Percentiles rank a stretch among this genome's conserved stretches.
Evolutionary conservation across 2,113 vertebrate species (phyloP).

Genomic region (Fregetta grallaria): DNA sequence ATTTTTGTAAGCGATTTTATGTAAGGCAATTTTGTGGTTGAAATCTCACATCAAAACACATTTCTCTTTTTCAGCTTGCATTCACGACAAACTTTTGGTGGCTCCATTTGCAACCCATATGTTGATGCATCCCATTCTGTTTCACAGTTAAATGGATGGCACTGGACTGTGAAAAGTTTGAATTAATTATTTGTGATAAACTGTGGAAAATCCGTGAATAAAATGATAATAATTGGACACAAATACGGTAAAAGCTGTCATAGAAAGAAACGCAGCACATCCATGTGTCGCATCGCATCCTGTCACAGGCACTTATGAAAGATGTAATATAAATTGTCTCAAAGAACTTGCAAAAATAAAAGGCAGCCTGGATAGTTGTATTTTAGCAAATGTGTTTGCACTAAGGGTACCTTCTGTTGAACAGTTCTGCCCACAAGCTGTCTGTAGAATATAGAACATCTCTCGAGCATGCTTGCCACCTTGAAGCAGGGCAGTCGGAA

Average conservation of each 20-base stretch:
- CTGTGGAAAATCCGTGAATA: slow-evolving; percentile 48
- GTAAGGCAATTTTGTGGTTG: slow-evolving; percentile 39
- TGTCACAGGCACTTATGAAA: slow-evolving; percentile 77
- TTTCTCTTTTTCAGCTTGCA: slow-evolving; percentile 57
- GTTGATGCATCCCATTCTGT: slow-evolving; percentile 50
- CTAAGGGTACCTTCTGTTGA: slow-evolving; percentile 98
- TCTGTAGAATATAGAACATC: slow-evolving; percentile 99
- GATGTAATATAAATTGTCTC: slow-evolving; percentile 77
- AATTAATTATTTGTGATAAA: slow-evolving; percentile 64
- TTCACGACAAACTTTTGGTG: slow-evolving; percentile 64
- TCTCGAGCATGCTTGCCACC: slow-evolving; percentile 97
- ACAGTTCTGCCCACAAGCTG: slow-evolving; percentile 98
- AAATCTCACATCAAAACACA: slow-evolving; percentile 52
- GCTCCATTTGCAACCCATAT: slow-evolving; percentile 65
- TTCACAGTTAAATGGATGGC: slow-evolving; percentile 59
- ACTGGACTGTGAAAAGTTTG: slow-evolving; percentile 53
- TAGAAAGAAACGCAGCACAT: slow-evolving; percentile 65
- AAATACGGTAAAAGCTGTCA: slow-evolving; percentile 66
- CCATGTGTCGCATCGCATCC: slow-evolving; percentile 71
- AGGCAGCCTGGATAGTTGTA: slow-evolving; percentile 79
- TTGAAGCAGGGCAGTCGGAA: slow-evolving; percentile 90
- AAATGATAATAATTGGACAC: slow-evolving; percentile 69
- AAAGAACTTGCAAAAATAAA: slow-evolving; percentile 65
- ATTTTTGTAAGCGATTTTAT: slow-evolving; percentile 14
- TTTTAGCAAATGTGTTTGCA: slow-evolving; percentile 81